Evolutionary conservation across 2,113 vertebrate species (phyloP).

Genomic region (Turdus rufiventris): DNA sequence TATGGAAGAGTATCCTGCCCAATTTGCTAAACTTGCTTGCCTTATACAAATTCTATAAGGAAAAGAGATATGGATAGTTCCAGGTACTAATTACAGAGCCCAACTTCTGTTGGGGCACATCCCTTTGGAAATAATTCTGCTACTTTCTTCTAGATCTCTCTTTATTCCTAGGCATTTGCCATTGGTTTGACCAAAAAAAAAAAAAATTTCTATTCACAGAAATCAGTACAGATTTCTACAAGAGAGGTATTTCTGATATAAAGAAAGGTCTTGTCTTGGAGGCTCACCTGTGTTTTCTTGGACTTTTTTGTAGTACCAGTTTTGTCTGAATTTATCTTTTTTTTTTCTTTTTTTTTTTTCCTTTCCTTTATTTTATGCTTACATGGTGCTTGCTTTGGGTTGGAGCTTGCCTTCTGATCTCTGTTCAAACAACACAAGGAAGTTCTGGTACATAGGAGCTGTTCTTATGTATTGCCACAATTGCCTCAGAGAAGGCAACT

Average conservation of each 20-base stretch:
- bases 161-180: not conserved
- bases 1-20: not conserved
- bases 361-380: not conserved
- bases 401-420: not conserved
- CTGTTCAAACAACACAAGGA: not conserved
- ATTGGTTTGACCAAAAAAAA: not conserved
- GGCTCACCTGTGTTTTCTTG: not conserved
- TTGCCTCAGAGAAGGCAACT: not conserved
- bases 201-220: not conserved
- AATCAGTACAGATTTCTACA: not conserved
- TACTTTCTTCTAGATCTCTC: not conserved
- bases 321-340: not conserved
- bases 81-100: not conserved
- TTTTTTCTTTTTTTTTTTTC: not conserved
- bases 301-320: accelerated
- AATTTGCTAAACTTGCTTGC: not conserved
- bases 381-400: not conserved
- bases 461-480: not conserved
- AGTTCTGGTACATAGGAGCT: not conserved
- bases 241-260: not conserved
- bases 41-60: not conserved
- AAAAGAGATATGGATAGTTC: not conserved
- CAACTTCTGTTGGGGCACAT: accelerated
- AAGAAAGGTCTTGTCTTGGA: not conserved
- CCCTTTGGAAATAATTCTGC: not conserved